Conservation (phyloP, 2,888 invertebrate genomes). For the Drosophila anomalata region DNA sequence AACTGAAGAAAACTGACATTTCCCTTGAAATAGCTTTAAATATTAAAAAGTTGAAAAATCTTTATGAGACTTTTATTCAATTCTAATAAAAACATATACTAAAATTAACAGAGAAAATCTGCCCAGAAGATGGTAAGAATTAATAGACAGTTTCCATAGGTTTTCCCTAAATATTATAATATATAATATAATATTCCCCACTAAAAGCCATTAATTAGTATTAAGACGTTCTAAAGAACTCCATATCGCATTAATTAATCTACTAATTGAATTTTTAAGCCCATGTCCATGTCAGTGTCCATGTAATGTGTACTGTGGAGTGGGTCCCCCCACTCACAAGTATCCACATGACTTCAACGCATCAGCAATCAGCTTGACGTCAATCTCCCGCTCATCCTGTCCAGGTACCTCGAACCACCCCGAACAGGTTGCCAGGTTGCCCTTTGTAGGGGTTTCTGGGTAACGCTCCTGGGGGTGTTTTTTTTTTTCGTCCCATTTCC, state of each 20-base stretch:
- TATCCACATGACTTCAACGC: constrained; percentile 10
- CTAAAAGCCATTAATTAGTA: too few relatives aligned
- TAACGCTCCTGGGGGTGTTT: not conserved
- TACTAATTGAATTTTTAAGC: not conserved
- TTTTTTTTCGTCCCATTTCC: constrained; percentile 2
- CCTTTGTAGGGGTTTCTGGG: not conserved
- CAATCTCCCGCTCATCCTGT: constrained; percentile 4
- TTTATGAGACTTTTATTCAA: too few relatives aligned
- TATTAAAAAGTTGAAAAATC: too few relatives aligned
- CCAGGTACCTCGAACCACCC: not conserved
- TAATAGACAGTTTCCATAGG: too few relatives aligned
- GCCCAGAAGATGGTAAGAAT: too few relatives aligned
- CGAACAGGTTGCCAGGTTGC: not conserved
- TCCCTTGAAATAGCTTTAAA: too few relatives aligned
- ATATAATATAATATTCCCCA: too few relatives aligned
- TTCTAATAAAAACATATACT: too few relatives aligned
- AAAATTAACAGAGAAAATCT: too few relatives aligned
- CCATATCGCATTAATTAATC: constrained; percentile 2
- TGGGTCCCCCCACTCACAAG: not conserved
- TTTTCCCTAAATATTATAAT: too few relatives aligned
- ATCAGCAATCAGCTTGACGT: constrained; percentile 14
- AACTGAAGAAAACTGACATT: too few relatives aligned
- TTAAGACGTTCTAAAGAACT: not conserved
- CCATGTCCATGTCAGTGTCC: too few relatives aligned
- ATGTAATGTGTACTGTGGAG: not conserved